These are phyloP conservation scores for Leucoptera coffeella DNA, from an alignment of 2,888 invertebrate genomes.

Conservation along the genomic window DNA sequence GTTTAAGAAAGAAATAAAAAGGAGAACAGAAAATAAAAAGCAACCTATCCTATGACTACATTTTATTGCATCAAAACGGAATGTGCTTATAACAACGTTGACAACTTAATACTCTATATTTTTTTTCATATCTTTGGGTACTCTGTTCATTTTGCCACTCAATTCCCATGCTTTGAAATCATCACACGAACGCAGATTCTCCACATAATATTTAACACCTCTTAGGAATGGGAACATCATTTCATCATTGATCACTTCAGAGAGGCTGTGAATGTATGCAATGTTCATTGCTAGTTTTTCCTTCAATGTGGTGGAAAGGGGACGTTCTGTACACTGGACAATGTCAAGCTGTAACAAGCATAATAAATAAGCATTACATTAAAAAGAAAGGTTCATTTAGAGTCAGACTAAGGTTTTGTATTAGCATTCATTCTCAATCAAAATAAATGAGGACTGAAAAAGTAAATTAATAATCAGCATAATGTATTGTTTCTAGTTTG, in stretches of 20 bases:
- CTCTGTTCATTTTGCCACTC: slow-evolving; percentile 29
- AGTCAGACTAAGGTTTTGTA: no score
- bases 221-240: slow-evolving; percentile 35
- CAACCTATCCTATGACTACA: slow-evolving; percentile 3
- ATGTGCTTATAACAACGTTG: no score
- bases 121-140: slow-evolving; percentile 40
- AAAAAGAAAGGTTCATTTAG: no score
- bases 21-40: slow-evolving; percentile 3
- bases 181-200: slow-evolving; percentile 32
- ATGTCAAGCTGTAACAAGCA: slow-evolving; percentile 30
- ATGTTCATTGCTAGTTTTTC: slow-evolving; percentile 37
- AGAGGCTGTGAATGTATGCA: slow-evolving; percentile 32
- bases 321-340: slow-evolving; percentile 34
- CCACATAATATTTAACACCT: slow-evolving; percentile 36
- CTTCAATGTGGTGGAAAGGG: slow-evolving; percentile 26
- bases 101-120: slow-evolving; percentile 44
- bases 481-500: no score
- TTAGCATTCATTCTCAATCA: no score
- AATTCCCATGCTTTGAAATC: slow-evolving; percentile 45
- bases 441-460: no score
- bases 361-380: no score
- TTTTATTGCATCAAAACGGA: slow-evolving; percentile 2
- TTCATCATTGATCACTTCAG: slow-evolving; percentile 36
- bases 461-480: no score
- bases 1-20: neutral